Evolutionary conservation across 2,888 invertebrate genomes (phyloP), one percentile per base, ranked within the genome.

Genomic region (Himalopsyche kuldschensis): DNA sequence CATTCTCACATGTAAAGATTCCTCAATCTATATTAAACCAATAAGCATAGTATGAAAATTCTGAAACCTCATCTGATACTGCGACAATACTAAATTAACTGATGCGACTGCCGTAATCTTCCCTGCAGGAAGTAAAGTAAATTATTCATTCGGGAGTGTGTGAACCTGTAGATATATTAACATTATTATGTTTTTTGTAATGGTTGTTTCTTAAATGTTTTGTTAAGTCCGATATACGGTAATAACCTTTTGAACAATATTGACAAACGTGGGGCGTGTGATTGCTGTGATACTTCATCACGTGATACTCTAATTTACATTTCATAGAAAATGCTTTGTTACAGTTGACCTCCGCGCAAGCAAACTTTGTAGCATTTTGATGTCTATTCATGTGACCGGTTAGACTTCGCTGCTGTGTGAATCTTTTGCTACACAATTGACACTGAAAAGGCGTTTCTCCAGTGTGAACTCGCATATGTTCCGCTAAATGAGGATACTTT

Each of bases 391-490:
- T 88, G 83, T 92, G 92, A 80, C 90, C 89, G 0, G 90, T 88
- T 27, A 92, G 87, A 85, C 91, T 90, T 1, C 91, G 87, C 84
- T 90, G 89, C 0, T 89, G 88, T 1, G 88, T 87, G 87, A 90
- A 92, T 1, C 89, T 87, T 82, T 90, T 89, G 46, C 88, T 88
- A 86, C 92, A 92, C 27, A 89, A 83, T 24, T 88, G 88, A 86
- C 92, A 92, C 0, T 87, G 84, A 87, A 89, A 91, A 0, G 91
- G 90, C 63, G 89, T 92, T 86, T 93, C 93, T 0, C 93, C 93
- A 0, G 92, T 93, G 86, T 94, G 93, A 85, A 91, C 91, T 0
- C 91, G 88, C 92, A 93, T 92, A 85, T 94, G 93, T 0, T 90
- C 91, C 77, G 91, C 91, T 31, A 93, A 87, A 87, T 93, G 92